Base-by-base conservation (phyloP, 2,888 invertebrate genomes). In the Leptarthrus brevirostris region DNA sequence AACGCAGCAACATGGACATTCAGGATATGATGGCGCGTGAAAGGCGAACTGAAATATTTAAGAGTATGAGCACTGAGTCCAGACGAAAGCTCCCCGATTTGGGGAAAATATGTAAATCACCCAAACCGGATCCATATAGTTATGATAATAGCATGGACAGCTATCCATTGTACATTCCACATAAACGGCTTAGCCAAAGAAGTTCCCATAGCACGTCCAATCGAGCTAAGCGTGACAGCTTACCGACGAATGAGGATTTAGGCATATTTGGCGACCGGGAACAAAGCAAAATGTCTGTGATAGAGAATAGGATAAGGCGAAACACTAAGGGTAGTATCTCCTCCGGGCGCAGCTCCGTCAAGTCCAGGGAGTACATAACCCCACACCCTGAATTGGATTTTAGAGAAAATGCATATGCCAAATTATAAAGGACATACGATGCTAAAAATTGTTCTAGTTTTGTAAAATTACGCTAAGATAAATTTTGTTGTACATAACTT, bases 401-500 rank as follows among this genome's bases (percentile, higher is more conserved):
- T 36, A 80, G 84, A 81, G 84, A 84, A 79, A 84, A 84, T 40
- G 83, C 84, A n/a, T 82, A 83, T 53, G 84, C 84, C 8, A 83
- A 84, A 76, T 79, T 84, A 76, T 84, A 83, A 83, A 76, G 14
- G 5, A 16, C 22, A 24, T 8, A 54, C 18, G 12, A 18, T 3
- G 18, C 26, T n/a, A 24, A 12, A 24, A 22, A 24, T 54, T 54
- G 22, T 26, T 26, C 40, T 40, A 40, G 20, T 20, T 20, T 20
- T 49, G 8, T 49, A 44, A 0, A 49, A 18, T 49, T 20, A 12
- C 18, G 49, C 18, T 20, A 12, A 49, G 12, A 18, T 8, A 5
- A 12, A 3, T 16, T 49, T 49, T 49, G 14, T 20, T 49, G 49
- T 40, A 54, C 12, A 26, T 24, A 54, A n/a, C 26, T 1, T 14